Percentiles rank a stretch among this genome's conserved stretches.
Evolutionary conservation across 2,113 vertebrate species (phyloP).

Genomic region (Heterotilapia buettikoferi): DNA sequence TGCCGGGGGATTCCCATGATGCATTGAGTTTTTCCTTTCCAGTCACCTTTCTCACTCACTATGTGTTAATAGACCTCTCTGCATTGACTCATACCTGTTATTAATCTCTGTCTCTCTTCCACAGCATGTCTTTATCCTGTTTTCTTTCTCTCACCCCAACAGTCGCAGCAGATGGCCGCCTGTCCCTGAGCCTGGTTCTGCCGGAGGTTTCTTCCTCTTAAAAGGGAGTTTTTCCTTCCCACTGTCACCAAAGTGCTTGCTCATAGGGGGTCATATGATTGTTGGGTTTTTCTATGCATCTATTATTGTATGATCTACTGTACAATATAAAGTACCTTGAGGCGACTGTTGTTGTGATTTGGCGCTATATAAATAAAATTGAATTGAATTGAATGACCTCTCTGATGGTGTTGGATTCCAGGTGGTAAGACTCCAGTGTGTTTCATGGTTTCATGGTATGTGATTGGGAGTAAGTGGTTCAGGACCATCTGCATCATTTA

Average conservation of each 20-base stretch:
- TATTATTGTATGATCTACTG: not conserved
- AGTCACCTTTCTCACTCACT: too few species aligned
- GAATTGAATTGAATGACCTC: not conserved
- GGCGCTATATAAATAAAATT: not conserved
- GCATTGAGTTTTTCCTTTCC: too few species aligned
- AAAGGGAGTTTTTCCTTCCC: not conserved
- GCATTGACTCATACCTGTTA: too few species aligned
- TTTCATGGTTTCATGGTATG: not conserved
- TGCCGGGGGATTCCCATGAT: too few species aligned
- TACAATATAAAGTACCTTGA: rapidly evolving
- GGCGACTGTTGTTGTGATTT: not conserved
- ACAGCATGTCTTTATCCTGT: too few species aligned
- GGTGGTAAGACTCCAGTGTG: not conserved
- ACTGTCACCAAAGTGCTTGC: not conserved
- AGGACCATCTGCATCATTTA: not conserved
- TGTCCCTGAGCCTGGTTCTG: not conserved
- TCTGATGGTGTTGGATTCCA: not conserved
- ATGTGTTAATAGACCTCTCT: too few species aligned
- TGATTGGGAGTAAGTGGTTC: not conserved
- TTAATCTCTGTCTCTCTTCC: too few species aligned
- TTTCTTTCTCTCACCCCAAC: not conserved
- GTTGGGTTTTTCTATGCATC: not conserved
- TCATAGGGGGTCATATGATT: not conserved
- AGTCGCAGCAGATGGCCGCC: not conserved
- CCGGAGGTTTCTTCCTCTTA: not conserved